These are phyloP conservation scores for Galeopsomyia nigrocyanea DNA, from an alignment of 2,888 invertebrate genomes.

Conservation along the genomic window DNA sequence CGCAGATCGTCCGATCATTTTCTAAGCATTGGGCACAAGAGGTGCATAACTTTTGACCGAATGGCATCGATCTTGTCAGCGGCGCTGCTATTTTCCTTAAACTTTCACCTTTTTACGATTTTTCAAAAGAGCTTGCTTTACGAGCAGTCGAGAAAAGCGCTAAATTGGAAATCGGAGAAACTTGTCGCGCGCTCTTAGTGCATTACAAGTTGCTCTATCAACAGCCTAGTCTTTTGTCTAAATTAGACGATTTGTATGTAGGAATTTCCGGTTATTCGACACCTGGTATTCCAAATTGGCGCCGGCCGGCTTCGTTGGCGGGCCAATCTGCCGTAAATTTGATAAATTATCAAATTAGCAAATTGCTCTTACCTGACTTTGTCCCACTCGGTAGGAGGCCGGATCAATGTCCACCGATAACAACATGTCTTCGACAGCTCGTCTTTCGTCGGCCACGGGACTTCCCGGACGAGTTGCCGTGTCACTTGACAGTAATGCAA, in stretches of 20 bases:
- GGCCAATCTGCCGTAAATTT: not conserved
- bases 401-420: conserved; percentile 86
- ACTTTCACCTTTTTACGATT: conserved; percentile 23
- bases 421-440: conserved; percentile 87
- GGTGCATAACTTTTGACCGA: not conserved
- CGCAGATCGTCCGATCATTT: not conserved
- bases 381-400: conserved; percentile 88
- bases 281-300: too few relatives aligned
- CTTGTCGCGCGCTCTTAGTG: not conserved
- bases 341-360: conserved; percentile 5
- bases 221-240: too few relatives aligned
- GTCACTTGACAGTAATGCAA: conserved; percentile 74
- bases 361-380: conserved; percentile 85
- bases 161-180: not conserved
- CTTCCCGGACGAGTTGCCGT: conserved; percentile 67
- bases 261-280: too few relatives aligned
- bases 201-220: too few relatives aligned
- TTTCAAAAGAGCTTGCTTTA: conserved; percentile 1
- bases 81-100: not conserved
- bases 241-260: too few relatives aligned
- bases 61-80: not conserved
- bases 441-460: conserved; percentile 71
- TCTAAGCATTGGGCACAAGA: not conserved
- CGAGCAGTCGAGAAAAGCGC: not conserved
- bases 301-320: too few relatives aligned